phyloP scores from a whole-genome alignment of 2,113 vertebrate species.

The Galeopterus variegatus region DNA sequence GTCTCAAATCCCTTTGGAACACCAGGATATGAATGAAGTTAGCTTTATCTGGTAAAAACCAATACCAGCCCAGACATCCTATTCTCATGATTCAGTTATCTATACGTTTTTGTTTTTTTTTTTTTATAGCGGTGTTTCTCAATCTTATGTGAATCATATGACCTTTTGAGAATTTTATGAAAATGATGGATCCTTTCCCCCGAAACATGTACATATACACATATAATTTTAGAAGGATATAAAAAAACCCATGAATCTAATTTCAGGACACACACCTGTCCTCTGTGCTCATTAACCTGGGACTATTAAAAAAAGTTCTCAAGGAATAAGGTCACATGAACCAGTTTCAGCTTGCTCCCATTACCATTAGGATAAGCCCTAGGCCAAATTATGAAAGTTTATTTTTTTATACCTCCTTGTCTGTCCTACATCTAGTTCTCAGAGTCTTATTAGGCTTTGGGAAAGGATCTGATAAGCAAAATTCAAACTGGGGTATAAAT shows the following conservation, averaged over 20 bases:
- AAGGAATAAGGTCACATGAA: background rate
- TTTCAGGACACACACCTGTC: background rate
- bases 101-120: background rate
- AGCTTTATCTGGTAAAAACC: constrained; percentile 23
- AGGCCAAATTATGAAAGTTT: background rate
- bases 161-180: background rate
- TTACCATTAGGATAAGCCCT: background rate
- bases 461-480: constrained; percentile 7
- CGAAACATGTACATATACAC: background rate
- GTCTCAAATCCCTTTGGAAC: background rate
- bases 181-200: background rate
- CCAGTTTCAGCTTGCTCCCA: background rate
- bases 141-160: background rate
- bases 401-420: background rate
- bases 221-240: background rate
- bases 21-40: background rate
- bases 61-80: background rate
- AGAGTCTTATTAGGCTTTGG: background rate
- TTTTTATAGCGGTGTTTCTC: background rate
- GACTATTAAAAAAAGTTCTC: background rate
- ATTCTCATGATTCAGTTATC: background rate
- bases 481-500: background rate
- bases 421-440: background rate
- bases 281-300: background rate
- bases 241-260: background rate